A percentile compares a stretch with the other conserved stretches of the same genome.
Conservation (phyloP, 2,888 invertebrate genomes). For the Stenolophus ochropezus region DNA sequence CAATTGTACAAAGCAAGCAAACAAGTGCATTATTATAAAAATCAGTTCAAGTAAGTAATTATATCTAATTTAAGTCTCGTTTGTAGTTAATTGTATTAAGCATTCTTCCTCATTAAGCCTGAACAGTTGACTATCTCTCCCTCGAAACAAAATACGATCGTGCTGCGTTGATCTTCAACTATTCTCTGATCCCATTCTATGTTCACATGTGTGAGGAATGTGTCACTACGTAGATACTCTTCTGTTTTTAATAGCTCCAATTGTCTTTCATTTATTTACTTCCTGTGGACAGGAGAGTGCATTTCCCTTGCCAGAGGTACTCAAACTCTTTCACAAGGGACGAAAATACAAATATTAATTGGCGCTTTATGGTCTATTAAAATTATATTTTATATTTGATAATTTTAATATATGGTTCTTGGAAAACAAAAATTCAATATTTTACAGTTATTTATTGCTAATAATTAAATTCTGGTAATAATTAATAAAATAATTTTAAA, state of each 20-base stretch:
- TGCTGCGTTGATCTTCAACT: slow-evolving; percentile 31
- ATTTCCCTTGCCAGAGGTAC: slow-evolving; percentile 47
- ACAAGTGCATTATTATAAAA: slow-evolving; percentile 33
- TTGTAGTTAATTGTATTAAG: slow-evolving; percentile 48
- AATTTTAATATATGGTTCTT: slow-evolving; percentile 12
- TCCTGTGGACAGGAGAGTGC: slow-evolving; percentile 52
- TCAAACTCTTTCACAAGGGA: slow-evolving; percentile 1
- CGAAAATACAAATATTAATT: background rate
- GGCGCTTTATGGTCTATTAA: background rate
- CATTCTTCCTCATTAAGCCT: slow-evolving; percentile 53
- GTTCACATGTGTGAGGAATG: slow-evolving; percentile 33
- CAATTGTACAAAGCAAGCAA: background rate
- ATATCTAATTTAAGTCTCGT: slow-evolving; percentile 41
- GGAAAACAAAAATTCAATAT: slow-evolving; percentile 7
- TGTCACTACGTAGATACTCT: slow-evolving; percentile 38
- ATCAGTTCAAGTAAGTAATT: slow-evolving; percentile 37
- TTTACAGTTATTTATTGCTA: slow-evolving; percentile 28
- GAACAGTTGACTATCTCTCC: background rate
- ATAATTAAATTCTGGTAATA: slow-evolving; percentile 21
- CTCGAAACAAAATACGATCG: slow-evolving; percentile 31
- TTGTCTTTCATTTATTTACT: slow-evolving; percentile 60
- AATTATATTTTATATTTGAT: slow-evolving; percentile 7
- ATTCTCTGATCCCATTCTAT: slow-evolving; percentile 16
- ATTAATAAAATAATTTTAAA: slow-evolving; percentile 4
- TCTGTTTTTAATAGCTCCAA: slow-evolving; percentile 56